These are phyloP conservation scores for Caenorhabditis brenneri DNA, from an alignment of 1,140 invertebrate genomes.

Conservation along the genomic window DNA sequence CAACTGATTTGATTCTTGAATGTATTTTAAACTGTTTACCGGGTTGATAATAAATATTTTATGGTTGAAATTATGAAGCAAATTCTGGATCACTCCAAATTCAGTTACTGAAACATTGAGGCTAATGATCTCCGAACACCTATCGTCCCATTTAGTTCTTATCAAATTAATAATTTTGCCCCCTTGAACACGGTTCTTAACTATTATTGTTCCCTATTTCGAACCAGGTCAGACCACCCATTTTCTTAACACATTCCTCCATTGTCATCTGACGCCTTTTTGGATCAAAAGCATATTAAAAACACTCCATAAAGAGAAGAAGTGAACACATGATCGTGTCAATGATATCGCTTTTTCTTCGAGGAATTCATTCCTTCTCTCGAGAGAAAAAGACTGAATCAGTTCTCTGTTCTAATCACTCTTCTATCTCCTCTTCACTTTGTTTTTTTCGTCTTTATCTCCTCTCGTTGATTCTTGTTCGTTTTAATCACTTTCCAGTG, in stretches of 20 bases:
- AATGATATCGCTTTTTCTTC: not conserved
- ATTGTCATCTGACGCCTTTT: slow-evolving; percentile 13
- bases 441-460: not conserved
- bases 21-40: not conserved
- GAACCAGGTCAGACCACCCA: slow-evolving; percentile 7
- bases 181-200: not conserved
- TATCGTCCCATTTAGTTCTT: not conserved
- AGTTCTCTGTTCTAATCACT: slow-evolving; percentile 17
- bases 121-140: not conserved
- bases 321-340: slow-evolving; percentile 13
- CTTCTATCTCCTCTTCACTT: not conserved
- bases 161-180: slow-evolving; percentile 2
- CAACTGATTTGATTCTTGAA: not conserved
- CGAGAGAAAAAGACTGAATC: too few species aligned
- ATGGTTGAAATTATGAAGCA: too few species aligned
- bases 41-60: not conserved
- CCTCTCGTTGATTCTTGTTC: slow-evolving; percentile 8
- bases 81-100: too few species aligned
- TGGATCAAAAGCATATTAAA: not conserved
- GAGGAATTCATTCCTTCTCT: slow-evolving; percentile 16
- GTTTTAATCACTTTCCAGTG: slow-evolving; percentile 14
- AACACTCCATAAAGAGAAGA: not conserved
- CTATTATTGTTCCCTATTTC: not conserved
- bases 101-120: too few species aligned
- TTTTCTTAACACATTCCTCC: not conserved